phyloP scores from a whole-genome alignment of 2,113 vertebrate species.

The Scomber japonicus region DNA sequence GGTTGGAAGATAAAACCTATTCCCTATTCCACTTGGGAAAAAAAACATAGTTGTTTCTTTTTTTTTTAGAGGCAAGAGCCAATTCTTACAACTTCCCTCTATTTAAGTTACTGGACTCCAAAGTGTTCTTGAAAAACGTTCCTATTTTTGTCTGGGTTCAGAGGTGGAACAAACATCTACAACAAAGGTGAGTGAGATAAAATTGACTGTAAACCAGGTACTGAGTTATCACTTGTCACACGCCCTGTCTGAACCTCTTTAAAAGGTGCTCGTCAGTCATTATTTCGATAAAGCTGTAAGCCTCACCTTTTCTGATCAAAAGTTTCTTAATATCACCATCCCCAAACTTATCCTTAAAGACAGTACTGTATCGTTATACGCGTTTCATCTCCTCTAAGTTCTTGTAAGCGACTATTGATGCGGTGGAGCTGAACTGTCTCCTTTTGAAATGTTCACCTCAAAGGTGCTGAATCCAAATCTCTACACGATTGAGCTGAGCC shows the following conservation, averaged over 20 bases:
- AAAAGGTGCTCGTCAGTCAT: slow-evolving; percentile 54
- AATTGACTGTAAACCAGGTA: slow-evolving; percentile 64
- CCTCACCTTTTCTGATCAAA: slow-evolving; percentile 68
- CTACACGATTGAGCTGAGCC: slow-evolving; percentile 74
- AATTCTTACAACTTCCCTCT: slow-evolving; percentile 45
- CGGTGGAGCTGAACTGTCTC: slow-evolving; percentile 54
- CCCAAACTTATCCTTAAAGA: slow-evolving; percentile 67
- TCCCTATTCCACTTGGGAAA: background rate
- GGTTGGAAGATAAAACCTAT: background rate
- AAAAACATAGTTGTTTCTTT: background rate
- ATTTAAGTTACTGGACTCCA: slow-evolving; percentile 68
- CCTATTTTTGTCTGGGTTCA: slow-evolving; percentile 71
- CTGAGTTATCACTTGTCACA: slow-evolving; percentile 62
- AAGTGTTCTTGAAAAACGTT: slow-evolving; percentile 66
- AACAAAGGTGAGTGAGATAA: slow-evolving; percentile 68
- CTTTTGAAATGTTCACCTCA: slow-evolving; percentile 73
- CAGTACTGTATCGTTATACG: slow-evolving; percentile 36
- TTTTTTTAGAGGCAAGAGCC: slow-evolving; percentile 18
- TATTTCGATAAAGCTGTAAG: slow-evolving; percentile 51
- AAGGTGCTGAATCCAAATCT: slow-evolving; percentile 80
- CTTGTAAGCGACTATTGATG: slow-evolving; percentile 65
- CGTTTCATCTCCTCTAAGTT: slow-evolving; percentile 70
- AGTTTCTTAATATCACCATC: slow-evolving; percentile 61
- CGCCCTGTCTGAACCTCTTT: slow-evolving; percentile 48
- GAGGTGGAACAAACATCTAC: slow-evolving; percentile 68